A percentile compares a stretch with the other conserved stretches of the same genome.
Evolutionary conservation across 2,113 vertebrate genomes (phyloP).

Genomic region (Cephalopterus ornatus): DNA sequence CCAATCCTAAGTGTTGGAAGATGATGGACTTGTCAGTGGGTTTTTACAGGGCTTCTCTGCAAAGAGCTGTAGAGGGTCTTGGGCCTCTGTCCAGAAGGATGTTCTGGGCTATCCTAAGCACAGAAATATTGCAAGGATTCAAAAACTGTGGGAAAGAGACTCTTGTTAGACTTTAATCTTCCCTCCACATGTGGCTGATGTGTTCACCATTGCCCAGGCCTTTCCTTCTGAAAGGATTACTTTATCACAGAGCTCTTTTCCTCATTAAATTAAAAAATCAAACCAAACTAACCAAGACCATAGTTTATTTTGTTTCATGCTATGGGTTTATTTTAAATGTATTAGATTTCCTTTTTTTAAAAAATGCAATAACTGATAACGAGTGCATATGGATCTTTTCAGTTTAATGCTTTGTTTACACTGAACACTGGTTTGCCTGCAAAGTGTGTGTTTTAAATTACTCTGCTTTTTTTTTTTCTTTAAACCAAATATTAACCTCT

Average conservation of each 20-base stretch:
- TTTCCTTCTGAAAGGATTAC: slow-evolving; percentile 31
- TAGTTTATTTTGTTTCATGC: slow-evolving; percentile 59
- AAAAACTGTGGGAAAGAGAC: slow-evolving; percentile 27
- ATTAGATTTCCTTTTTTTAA: slow-evolving; percentile 56
- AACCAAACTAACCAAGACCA: slow-evolving; percentile 57
- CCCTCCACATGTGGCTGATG: neutral
- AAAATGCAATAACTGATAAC: slow-evolving; percentile 59
- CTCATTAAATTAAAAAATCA: slow-evolving; percentile 56
- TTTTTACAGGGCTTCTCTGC: neutral
- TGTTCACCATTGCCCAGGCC: neutral
- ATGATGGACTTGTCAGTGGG: neutral
- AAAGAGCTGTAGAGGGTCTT: neutral
- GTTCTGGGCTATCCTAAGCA: neutral
- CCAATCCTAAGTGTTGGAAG: neutral
- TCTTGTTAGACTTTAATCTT: slow-evolving; percentile 22
- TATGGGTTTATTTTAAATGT: slow-evolving; percentile 63
- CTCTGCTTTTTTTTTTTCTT: slow-evolving; percentile 9
- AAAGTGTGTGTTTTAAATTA: slow-evolving; percentile 62
- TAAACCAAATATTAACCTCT: slow-evolving; percentile 49
- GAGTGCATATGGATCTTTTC: slow-evolving; percentile 66
- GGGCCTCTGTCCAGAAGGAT: neutral
- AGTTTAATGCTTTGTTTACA: slow-evolving; percentile 71
- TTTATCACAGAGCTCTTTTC: slow-evolving; percentile 37
- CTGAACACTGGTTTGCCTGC: slow-evolving; percentile 47
- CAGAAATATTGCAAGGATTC: neutral